These are phyloP conservation scores for Mus spicilegus DNA, from an alignment of 2,113 vertebrate genomes.

Conservation along the genomic window DNA sequence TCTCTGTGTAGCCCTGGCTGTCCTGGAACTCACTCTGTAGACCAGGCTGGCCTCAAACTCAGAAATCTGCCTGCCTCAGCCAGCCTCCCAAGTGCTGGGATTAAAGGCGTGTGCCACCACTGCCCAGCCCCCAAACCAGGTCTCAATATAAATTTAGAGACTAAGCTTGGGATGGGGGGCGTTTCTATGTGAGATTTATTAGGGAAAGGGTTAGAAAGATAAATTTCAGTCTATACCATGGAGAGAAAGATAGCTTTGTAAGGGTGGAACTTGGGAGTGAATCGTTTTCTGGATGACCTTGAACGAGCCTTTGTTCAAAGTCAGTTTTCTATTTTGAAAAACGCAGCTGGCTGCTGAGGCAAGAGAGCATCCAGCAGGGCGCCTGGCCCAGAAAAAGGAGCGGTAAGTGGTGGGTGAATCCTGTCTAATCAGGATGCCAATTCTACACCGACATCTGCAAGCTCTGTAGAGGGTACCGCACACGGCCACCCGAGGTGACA, in stretches of 20 bases:
- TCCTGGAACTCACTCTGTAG: no score
- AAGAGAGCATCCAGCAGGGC: constrained; percentile 37
- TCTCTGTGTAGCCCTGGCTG: no score
- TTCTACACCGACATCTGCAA: constrained; percentile 23
- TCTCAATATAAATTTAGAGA: background rate
- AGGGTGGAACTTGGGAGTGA: constrained; percentile 4
- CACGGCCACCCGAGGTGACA: background rate
- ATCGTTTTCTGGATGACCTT: constrained; percentile 68
- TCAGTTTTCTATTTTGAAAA: constrained; percentile 76
- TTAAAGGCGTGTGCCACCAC: no score
- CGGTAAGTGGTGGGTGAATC: constrained; percentile 19
- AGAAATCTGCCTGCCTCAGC: no score
- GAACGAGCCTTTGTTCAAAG: constrained; percentile 46
- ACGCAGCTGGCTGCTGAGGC: constrained; percentile 59
- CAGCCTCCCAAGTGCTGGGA: no score
- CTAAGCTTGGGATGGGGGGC: background rate
- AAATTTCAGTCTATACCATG: background rate
- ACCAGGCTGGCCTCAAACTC: no score
- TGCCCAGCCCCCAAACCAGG: background rate
- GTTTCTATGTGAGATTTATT: background rate
- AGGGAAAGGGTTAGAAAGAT: constrained; percentile 7
- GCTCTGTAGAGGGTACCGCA: background rate
- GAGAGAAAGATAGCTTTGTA: background rate
- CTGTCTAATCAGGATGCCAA: constrained; percentile 33
- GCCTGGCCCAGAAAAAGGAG: constrained; percentile 58